Evolutionary conservation across 2,797 vertebrate genomes (phyloP), one percentile per base, ranked within the genome.

Genomic region (Prionace glauca): DNA sequence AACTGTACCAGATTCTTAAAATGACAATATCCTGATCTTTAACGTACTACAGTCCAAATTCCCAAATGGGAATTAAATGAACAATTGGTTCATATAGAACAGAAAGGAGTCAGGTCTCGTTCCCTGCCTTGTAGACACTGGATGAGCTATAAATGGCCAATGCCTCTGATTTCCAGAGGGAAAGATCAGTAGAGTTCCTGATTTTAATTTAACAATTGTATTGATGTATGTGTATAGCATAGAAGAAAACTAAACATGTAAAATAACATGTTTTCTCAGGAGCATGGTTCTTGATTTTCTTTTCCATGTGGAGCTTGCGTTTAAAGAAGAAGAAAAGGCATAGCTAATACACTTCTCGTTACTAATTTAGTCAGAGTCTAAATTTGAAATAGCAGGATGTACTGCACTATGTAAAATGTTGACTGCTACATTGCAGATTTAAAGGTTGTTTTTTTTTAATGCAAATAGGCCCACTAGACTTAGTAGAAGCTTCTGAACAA

Each of bases 401-500:
- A 65, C 22, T 91, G 50, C 26, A 50, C 32, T 45, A n/a, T 5
- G 26, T 26, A 94, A 94, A 67, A 36, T 88, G 65, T 71, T 71
- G 62, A 26, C 41, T 71, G 41, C 45, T 7, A 24, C 14, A 91
- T 91, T 77, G 69, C 26, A 77, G 71, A 72, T 56, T 56, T 95
- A 95, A 95, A 41, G 3, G 26, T 36, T 95, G 32, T 29, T 8
- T 77, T 20, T 62, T 92, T 95, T 95, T 95, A 45, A 16, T 77
- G 71, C 93, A 32, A 95, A 32, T 96, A 98, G 98, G 97, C 96
- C 97, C 97, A 14, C 96, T 97, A 96, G 98, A 98, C 84, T 95
- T 98, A 96, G 98, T 98, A 96, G 98, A 98, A 96, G 97, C 97
- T 87, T 97, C 98, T 86, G 98, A 98, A 96, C 97, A 98, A 60